Evolutionary conservation across 2,113 vertebrate species (phyloP).

Genomic region (Zosterops hypoxanthus): DNA sequence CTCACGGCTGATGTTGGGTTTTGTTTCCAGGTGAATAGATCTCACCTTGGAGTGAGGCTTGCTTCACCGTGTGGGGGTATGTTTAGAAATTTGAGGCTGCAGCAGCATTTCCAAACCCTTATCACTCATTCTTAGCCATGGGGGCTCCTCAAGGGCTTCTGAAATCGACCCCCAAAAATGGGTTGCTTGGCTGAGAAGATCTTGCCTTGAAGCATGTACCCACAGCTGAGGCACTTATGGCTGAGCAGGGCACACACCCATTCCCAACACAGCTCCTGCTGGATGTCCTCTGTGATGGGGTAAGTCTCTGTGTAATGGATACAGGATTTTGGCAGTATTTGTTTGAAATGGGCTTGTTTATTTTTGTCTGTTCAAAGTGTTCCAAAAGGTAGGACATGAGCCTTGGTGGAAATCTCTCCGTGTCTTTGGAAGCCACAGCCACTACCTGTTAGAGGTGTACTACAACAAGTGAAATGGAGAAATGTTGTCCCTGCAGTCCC

Average conservation of each 20-base stretch:
- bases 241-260: background rate
- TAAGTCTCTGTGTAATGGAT: background rate
- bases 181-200: background rate
- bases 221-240: background rate
- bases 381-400: background rate
- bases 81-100: background rate
- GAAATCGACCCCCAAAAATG: background rate
- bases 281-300: background rate
- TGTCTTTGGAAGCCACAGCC: background rate
- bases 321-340: background rate
- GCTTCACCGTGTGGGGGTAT: background rate
- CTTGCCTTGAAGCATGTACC: background rate
- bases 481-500: rapidly evolving
- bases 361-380: background rate
- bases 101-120: rapidly evolving
- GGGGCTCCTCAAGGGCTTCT: background rate
- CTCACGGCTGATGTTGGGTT: rapidly evolving
- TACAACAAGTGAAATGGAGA: background rate
- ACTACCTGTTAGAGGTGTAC: background rate
- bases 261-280: background rate
- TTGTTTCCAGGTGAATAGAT: background rate
- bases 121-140: background rate
- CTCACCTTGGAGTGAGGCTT: background rate
- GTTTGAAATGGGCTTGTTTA: background rate
- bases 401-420: background rate